Conservation (phyloP, 2,797 vertebrate species). For the Urosaurus nigricauda region DNA sequence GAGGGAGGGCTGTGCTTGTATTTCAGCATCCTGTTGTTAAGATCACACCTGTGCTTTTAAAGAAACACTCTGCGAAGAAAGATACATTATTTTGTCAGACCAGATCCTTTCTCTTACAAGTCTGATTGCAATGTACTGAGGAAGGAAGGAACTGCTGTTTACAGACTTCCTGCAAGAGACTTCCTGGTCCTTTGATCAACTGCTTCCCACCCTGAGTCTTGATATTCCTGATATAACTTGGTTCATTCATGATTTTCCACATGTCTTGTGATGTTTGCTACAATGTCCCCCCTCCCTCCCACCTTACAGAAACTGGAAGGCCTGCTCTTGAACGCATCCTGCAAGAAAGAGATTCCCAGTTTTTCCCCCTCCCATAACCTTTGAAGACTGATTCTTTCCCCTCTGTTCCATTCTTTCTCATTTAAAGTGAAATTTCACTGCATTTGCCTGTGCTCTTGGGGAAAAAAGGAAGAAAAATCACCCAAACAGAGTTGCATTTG, state of each 20-base stretch:
- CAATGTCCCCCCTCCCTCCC: background rate
- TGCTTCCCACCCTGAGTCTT: background rate
- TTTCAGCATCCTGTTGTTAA: conserved; percentile 27
- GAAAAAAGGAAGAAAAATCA: background rate
- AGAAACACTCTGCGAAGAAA: background rate
- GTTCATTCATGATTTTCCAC: conserved; percentile 4
- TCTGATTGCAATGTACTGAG: background rate
- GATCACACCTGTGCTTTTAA: conserved; percentile 20
- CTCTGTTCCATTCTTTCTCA: background rate
- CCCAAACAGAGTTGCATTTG: background rate
- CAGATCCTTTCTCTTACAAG: background rate
- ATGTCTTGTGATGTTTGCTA: background rate
- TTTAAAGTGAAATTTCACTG: background rate
- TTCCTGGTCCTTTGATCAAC: conserved; percentile 35
- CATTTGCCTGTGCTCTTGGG: background rate
- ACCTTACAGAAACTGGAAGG: background rate
- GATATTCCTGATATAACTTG: background rate
- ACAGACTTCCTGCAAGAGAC: conserved; percentile 23
- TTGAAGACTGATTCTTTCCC: background rate
- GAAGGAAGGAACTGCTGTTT: conserved; percentile 12
- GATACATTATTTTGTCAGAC: conserved; percentile 16
- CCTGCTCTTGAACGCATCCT: background rate
- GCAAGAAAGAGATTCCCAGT: background rate
- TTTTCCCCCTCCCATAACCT: background rate
- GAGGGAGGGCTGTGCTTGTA: background rate